A percentile compares a stretch with the other conserved stretches of the same genome.
These are phyloP conservation scores for Lacerta agilis DNA, from an alignment of 2,797 vertebrate species.

Conservation along the genomic window DNA sequence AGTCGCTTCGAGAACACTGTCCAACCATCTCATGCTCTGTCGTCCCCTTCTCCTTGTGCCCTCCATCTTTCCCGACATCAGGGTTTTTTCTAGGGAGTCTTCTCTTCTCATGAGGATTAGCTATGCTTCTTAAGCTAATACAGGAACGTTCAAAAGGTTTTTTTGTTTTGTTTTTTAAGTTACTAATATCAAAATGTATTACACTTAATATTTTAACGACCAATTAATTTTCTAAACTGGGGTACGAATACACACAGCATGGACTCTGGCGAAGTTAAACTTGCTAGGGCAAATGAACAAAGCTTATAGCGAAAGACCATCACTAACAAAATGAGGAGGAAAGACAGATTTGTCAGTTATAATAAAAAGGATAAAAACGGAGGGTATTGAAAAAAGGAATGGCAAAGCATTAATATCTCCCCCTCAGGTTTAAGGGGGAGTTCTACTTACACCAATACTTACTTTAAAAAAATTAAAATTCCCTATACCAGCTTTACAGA, in stretches of 20 bases:
- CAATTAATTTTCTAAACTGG: slow-evolving; percentile 36
- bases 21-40: too few relatives aligned
- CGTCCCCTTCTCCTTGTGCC: too few relatives aligned
- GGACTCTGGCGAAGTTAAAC: slow-evolving; percentile 13
- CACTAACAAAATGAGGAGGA: neutral
- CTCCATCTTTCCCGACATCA: too few relatives aligned
- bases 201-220: slow-evolving; percentile 28
- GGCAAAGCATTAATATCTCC: neutral
- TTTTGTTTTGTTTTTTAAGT: neutral
- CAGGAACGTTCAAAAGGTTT: slow-evolving; percentile 17
- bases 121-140: slow-evolving; percentile 36
- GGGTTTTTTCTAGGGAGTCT: too few relatives aligned
- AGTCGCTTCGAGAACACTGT: too few relatives aligned
- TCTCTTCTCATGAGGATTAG: neutral
- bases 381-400: neutral
- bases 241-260: slow-evolving; percentile 11
- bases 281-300: neutral
- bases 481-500: neutral
- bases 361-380: neutral
- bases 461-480: neutral
- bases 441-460: too few relatives aligned
- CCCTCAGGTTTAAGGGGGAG: neutral
- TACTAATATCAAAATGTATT: slow-evolving; percentile 24
- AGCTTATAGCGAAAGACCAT: slow-evolving; percentile 1
- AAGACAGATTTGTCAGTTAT: neutral